Evolutionary conservation across 1,140 invertebrate species (phyloP), one percentile per base, ranked within the genome.

Genomic region (Heliconius hermathena): DNA sequence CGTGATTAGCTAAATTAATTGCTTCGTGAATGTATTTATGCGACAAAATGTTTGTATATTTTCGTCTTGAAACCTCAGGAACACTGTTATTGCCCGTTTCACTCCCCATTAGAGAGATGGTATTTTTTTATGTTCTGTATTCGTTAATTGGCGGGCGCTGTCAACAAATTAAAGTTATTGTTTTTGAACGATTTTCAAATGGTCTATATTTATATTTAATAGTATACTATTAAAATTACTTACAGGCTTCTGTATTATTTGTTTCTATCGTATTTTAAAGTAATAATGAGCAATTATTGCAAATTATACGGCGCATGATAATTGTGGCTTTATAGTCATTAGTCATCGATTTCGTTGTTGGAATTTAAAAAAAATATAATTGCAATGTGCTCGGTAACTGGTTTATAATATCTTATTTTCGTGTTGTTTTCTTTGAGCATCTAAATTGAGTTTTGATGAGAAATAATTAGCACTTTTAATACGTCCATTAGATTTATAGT

Each of bases 321-420:
- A 66, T 66, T 66, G 60, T 66, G 60, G 60, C 22, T 66, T 66
- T 66, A 66, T 66, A 66, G 22, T 66, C 60, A 16, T 66, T 66
- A 66, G 60, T 26, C 60, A 66, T 66, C 60, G 22, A 66, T 66
- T 66, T 66, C 22, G 60, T 66, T 22, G 9, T 66, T 6, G 60
- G 60, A 66, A 66, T 66, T 66, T 29, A 66, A 66, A 66, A 66
- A 66, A 66, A 66, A 66, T 66, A 66, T 66, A 66, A 66, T 66
- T 66, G 60, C 60, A 29, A 66, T 26, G 60, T 57, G 20, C n/a
- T 22, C 57, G 57, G 60, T 66, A 66, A 66, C 60, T 66, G 60
- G 60, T 66, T 66, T 66, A 66, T 66, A 66, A 66, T 66, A 66
- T 66, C 60, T 66, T 66, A 66, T 66, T 66, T 66, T 66, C 60